Percentiles rank a stretch among this genome's conserved stretches.
These are phyloP conservation scores for Sapayoa aenigma DNA, from an alignment of 2,113 vertebrate genomes.

Conservation along the genomic window DNA sequence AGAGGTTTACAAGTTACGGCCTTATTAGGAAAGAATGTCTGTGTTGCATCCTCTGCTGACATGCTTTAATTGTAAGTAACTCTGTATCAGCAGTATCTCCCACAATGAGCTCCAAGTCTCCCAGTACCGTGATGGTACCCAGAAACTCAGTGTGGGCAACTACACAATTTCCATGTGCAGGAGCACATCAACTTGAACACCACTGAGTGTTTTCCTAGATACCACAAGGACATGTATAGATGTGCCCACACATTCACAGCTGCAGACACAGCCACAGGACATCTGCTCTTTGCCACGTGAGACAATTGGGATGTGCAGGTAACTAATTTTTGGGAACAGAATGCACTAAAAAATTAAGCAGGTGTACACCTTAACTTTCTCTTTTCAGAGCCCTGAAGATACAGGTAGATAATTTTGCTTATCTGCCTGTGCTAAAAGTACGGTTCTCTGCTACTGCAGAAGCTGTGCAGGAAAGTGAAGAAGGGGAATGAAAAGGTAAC, in stretches of 20 bases:
- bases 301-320: not conserved
- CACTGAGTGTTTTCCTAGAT: not conserved
- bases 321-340: not conserved
- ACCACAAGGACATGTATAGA: not conserved
- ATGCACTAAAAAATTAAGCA: not conserved
- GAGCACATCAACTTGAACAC: not conserved
- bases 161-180: not conserved
- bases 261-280: not conserved
- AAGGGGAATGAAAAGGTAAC: fast-evolving
- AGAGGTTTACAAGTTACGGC: not conserved
- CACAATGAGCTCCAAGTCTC: not conserved
- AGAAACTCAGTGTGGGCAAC: not conserved
- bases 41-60: not conserved
- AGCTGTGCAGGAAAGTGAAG: not conserved
- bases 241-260: fast-evolving
- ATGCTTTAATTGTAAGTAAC: not conserved
- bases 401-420: not conserved
- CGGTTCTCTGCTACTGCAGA: not conserved
- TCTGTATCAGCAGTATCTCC: not conserved
- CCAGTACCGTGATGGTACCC: not conserved
- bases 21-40: not conserved
- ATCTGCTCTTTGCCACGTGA: not conserved
- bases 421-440: not conserved
- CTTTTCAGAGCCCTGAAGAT: not conserved
- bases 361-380: not conserved